A percentile compares a stretch with the other conserved stretches of the same genome.
These are phyloP conservation scores for Drosophila gaucha DNA, from an alignment of 2,888 invertebrate genomes.

Conservation along the genomic window DNA sequence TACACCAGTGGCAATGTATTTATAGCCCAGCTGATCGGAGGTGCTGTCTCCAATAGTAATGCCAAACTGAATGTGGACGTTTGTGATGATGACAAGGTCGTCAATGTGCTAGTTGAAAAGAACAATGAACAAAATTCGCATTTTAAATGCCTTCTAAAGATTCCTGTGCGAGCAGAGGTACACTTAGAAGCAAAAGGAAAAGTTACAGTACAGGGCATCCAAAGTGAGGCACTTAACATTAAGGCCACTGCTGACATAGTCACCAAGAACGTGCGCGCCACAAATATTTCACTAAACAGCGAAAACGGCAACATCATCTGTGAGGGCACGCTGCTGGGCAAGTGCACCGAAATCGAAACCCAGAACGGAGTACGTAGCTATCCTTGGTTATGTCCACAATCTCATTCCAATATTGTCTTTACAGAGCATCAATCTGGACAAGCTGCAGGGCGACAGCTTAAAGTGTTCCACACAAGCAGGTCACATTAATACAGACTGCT, in stretches of 20 bases:
- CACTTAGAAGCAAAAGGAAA: slow-evolving; percentile 61
- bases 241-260: slow-evolving; percentile 64
- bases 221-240: slow-evolving; percentile 72
- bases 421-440: slow-evolving; percentile 80
- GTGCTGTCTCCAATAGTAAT: slow-evolving; percentile 61
- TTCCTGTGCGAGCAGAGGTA: slow-evolving; percentile 81
- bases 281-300: slow-evolving; percentile 69
- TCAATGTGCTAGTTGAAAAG: slow-evolving; percentile 62
- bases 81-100: slow-evolving; percentile 60
- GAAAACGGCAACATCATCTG: slow-evolving; percentile 79
- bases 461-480: slow-evolving; percentile 77
- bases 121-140: slow-evolving; percentile 28
- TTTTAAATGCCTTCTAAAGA: slow-evolving; percentile 70
- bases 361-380: slow-evolving; percentile 47
- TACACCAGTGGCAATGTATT: slow-evolving; percentile 74
- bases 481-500: slow-evolving; percentile 79
- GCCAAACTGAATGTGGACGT: slow-evolving; percentile 63
- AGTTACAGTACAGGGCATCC: slow-evolving; percentile 72
- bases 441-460: slow-evolving; percentile 81
- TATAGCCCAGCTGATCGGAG: slow-evolving; percentile 72
- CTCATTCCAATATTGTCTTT: neutral
- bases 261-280: slow-evolving; percentile 78
- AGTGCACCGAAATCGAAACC: slow-evolving; percentile 69
- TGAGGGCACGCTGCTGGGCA: slow-evolving; percentile 77
- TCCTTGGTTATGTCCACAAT: neutral